Evolutionary conservation across 2,113 vertebrate genomes (phyloP).

Genomic region (Fregata magnificens): DNA sequence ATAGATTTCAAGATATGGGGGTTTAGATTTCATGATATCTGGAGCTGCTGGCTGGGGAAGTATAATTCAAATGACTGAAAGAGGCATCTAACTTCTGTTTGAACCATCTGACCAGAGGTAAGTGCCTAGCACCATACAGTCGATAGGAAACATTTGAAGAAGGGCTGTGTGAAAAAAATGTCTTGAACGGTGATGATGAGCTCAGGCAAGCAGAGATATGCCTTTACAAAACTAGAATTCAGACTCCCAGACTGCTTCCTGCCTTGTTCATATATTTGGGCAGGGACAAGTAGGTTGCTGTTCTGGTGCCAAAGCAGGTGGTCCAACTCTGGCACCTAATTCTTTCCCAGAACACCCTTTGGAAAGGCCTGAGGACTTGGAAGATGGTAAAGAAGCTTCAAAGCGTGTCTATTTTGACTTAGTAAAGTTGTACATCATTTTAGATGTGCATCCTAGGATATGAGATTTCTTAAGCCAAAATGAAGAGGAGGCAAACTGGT

Average conservation of each 20-base stretch:
- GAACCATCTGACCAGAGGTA: neutral
- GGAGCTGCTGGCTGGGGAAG: neutral
- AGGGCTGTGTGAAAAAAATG: neutral
- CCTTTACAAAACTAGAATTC: neutral
- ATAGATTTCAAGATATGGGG: neutral
- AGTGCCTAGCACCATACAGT: neutral
- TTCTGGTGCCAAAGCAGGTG: slow-evolving; percentile 12
- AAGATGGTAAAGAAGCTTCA: neutral
- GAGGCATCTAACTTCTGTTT: neutral
- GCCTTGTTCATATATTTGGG: neutral
- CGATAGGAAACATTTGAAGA: neutral
- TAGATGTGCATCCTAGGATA: neutral
- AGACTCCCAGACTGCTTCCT: neutral
- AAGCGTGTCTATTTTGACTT: neutral
- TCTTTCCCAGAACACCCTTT: neutral
- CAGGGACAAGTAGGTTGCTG: neutral
- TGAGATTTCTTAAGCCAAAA: neutral
- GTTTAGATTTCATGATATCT: neutral
- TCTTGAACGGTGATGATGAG: neutral
- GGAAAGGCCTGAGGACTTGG: neutral
- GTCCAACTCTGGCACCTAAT: neutral
- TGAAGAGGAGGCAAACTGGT: neutral
- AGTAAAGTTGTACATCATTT: neutral
- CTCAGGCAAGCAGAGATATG: neutral
- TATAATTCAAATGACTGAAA: neutral